Percentiles rank a stretch among this genome's conserved stretches.
phyloP scores from a whole-genome alignment of 2,888 invertebrate species.

The Dioctria rufipes region DNA sequence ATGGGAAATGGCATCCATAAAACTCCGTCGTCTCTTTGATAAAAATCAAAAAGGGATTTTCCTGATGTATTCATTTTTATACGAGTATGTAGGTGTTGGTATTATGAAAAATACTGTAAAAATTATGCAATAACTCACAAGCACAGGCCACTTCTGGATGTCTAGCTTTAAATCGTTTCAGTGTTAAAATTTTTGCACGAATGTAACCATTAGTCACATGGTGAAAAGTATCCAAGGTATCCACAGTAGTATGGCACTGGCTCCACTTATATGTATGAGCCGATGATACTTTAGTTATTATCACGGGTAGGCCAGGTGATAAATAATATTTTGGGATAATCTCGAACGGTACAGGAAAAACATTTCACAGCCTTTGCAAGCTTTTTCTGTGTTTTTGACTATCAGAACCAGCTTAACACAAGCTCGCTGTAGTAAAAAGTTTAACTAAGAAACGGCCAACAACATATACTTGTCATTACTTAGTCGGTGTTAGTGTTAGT shows the following conservation, averaged over 20 bases:
- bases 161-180: neutral
- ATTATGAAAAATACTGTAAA: neutral
- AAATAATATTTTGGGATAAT: neutral
- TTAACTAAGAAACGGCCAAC: too few relatives aligned
- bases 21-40: neutral
- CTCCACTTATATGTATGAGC: neutral
- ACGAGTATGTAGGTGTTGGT: too few relatives aligned
- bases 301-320: neutral
- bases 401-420: too few relatives aligned
- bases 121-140: slow-evolving; percentile 26
- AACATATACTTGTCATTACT: too few relatives aligned
- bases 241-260: neutral
- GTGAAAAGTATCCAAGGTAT: neutral
- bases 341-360: too few relatives aligned
- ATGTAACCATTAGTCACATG: slow-evolving; percentile 22
- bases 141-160: slow-evolving; percentile 1
- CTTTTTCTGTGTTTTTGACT: too few relatives aligned
- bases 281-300: slow-evolving; percentile 9
- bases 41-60: neutral
- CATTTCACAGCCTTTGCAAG: too few relatives aligned
- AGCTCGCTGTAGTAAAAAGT: too few relatives aligned
- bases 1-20: neutral
- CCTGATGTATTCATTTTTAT: too few relatives aligned
- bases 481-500: too few relatives aligned
- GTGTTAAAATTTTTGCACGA: neutral